Evolutionary conservation across 2,797 vertebrate species (phyloP), one percentile per base, ranked within the genome.

Genomic region (Lepilemur ruficaudatus): DNA sequence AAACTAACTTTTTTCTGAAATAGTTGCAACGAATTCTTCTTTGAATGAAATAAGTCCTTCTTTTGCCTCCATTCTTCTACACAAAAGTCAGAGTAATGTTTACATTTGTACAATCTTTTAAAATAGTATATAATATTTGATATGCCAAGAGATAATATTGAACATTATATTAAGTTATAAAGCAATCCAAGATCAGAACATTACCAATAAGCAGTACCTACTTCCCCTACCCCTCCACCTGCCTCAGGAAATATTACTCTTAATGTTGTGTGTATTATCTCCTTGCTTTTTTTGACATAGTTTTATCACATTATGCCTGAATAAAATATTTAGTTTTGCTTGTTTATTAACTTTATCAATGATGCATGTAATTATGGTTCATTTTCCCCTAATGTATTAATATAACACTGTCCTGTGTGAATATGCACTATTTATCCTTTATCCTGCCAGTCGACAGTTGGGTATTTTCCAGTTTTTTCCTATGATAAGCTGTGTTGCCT

Each of bases 271-370:
- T 90, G 79, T 88, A 70, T 76, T 46, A 80, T 84, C 17, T n/a
- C 11, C 91, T 91, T 79, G 41, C 32, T 76, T 88, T 94, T 92
- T 81, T 23, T 90, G 48, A 38, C 32, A 82, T 8, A 63, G 55
- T 93, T 88, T 91, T 91, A 81, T 89, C 72, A 84, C 38, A 93
- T 70, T 87, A 70, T 83, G 41, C 17, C 72, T 76, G 20, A 95
- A 85, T 10, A 93, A 93, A 84, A 70, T 84, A 76, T 55, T 90
- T 93, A 30, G 63, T 78, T 90, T 90, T 52, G 23, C 14, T 95
- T 90, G 10, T 94, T 80, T 91, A 88, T 95, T 94, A 94, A 94
- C 67, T 95, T 93, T 76, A 85, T 93, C 90, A 93, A 48, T 89
- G 87, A 82, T 93, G 61, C 83, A 67, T 89, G 63, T 86, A 89